Percentiles rank a stretch among this genome's conserved stretches.
Conservation (phyloP, 2,888 invertebrate species). For the Dryadula phaetusa region DNA sequence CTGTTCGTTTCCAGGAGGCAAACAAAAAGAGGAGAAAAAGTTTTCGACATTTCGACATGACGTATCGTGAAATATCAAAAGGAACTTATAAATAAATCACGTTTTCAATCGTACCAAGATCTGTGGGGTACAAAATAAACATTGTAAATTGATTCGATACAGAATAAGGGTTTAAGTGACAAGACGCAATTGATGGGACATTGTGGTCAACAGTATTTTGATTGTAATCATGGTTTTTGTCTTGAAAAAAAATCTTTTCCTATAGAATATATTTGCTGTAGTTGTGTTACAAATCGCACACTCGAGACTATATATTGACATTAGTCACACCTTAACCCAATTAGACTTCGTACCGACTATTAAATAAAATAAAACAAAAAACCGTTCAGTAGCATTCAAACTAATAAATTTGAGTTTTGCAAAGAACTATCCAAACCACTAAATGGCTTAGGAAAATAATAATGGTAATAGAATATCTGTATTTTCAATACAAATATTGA, state of each 20-base stretch:
- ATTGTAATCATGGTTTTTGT: constrained; percentile 12
- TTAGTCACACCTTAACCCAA: too few species aligned
- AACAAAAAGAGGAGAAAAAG: constrained; percentile 19
- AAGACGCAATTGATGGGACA: constrained; percentile 29
- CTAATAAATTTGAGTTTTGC: too few species aligned
- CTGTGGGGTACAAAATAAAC: constrained; percentile 41
- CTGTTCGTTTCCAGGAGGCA: constrained; percentile 13
- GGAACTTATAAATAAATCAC: constrained; percentile 29
- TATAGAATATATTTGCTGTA: too few species aligned
- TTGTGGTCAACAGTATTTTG: constrained; percentile 6
- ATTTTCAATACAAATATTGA: too few species aligned
- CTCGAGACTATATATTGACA: too few species aligned
- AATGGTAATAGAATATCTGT: too few species aligned
- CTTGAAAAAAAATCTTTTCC: neutral
- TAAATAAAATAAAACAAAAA: too few species aligned
- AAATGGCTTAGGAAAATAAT: too few species aligned
- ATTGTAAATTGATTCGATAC: constrained; percentile 34
- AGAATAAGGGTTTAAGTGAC: constrained; percentile 33
- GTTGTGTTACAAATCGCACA: too few species aligned
- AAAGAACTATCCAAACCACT: too few species aligned
- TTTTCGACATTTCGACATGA: constrained; percentile 27
- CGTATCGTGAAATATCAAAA: constrained; percentile 26
- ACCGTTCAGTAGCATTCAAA: too few species aligned
- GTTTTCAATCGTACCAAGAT: constrained; percentile 25
- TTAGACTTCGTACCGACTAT: too few species aligned